Evolutionary conservation across 2,797 vertebrate genomes (phyloP).

Genomic region (Corythornis leucogaster): DNA sequence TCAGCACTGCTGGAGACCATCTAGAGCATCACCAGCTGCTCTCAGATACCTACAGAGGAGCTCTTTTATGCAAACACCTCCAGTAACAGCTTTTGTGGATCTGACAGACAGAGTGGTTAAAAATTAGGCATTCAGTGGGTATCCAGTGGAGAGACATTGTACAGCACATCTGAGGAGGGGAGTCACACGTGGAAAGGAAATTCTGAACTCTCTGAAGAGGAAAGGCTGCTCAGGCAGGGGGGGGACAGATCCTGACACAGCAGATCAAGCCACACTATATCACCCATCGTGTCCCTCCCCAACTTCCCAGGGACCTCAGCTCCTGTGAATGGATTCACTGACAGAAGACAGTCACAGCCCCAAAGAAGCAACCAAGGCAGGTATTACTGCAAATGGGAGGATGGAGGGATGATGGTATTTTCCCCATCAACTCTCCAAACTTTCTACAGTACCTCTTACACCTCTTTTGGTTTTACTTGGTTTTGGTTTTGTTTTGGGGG

Average conservation of each 20-base stretch:
- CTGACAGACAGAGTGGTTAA: constrained; percentile 70
- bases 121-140: constrained; percentile 66
- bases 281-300: not conserved
- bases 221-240: constrained; percentile 28
- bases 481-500: too few species aligned
- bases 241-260: not conserved
- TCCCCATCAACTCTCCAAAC: not conserved
- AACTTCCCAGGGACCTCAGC: not conserved
- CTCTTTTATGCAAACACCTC: constrained; percentile 74
- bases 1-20: constrained; percentile 59
- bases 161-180: constrained; percentile 59
- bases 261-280: not conserved
- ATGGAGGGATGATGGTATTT: not conserved
- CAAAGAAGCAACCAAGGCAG: not conserved
- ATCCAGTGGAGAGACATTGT: constrained; percentile 71
- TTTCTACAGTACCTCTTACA: not conserved
- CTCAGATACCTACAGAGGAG: constrained; percentile 59
- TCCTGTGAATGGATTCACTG: not conserved
- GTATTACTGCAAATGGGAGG: not conserved
- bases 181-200: not conserved
- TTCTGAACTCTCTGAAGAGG: constrained; percentile 27
- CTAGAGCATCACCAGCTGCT: constrained; percentile 65
- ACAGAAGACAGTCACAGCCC: not conserved
- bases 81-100: constrained; percentile 67
- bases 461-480: not conserved